Conservation (phyloP, 2,113 vertebrate genomes). For the Caracal caracal region DNA sequence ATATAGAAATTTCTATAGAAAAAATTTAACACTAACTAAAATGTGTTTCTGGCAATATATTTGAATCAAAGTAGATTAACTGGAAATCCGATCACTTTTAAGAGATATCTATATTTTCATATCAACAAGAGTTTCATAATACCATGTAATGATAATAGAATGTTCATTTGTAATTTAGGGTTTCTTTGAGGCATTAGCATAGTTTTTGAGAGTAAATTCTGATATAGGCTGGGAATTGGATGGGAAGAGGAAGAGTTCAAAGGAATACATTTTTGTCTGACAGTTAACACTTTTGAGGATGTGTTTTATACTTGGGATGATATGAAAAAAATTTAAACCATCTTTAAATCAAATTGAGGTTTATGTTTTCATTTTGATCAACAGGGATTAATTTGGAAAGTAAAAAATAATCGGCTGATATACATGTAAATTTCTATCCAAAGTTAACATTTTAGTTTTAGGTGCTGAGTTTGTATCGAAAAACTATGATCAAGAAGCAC, state of each 20-base stretch:
- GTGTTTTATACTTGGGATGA: neutral
- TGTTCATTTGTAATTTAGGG: neutral
- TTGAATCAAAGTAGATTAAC: conserved; percentile 33
- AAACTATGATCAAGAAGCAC: conserved; percentile 58
- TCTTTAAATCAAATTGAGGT: conserved; percentile 58
- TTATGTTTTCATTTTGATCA: conserved; percentile 68
- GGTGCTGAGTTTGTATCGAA: conserved; percentile 63
- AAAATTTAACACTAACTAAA: neutral
- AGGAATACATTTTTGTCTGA: neutral
- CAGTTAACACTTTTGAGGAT: neutral
- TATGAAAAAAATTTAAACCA: neutral
- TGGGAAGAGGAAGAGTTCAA: neutral
- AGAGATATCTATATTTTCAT: neutral
- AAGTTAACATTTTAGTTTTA: conserved; percentile 55
- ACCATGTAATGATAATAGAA: conserved; percentile 7
- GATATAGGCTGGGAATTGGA: neutral
- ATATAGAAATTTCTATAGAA: neutral
- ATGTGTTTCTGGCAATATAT: neutral
- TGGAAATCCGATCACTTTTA: neutral
- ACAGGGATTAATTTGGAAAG: conserved; percentile 60
- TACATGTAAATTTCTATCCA: conserved; percentile 48
- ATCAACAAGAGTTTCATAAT: neutral
- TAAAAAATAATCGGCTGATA: conserved; percentile 42
- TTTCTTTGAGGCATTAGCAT: neutral
- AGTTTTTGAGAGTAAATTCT: conserved; percentile 19